Base-by-base conservation (phyloP, 2,888 invertebrate species). In the Chydorus sphaericus region DNA sequence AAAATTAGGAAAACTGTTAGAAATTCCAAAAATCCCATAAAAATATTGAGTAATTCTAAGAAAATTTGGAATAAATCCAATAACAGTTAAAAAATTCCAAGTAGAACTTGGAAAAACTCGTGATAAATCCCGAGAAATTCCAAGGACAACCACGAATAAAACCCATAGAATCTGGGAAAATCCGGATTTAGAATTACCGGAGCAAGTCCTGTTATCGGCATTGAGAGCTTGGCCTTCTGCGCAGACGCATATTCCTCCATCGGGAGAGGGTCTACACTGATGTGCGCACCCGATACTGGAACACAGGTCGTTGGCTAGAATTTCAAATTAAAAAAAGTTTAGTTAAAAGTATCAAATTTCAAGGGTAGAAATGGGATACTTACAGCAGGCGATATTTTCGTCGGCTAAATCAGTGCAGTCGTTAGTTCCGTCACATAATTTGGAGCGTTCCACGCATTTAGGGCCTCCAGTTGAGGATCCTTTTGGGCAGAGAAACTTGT, bases 341-440 rank as follows among this genome's bases (percentile, higher is more conserved):
- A n/a, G n/a, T n/a, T n/a, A n/a, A n/a, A n/a, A n/a, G n/a, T n/a
- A n/a, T n/a, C n/a, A n/a, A n/a, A n/a, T n/a, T n/a, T n/a, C n/a
- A n/a, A n/a, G n/a, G n/a, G n/a, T n/a, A n/a, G n/a, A n/a, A n/a
- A n/a, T n/a, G n/a, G n/a, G n/a, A n/a, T n/a, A n/a, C n/a, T 83
- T 71, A 90, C 91, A 90, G 68, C 92, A 92, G 59, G 85, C 85
- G 7, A 79, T 76, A 65, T 84, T 84, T 68, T 92, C 92, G 68
- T 96, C 94, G 53, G 88, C 85, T 48, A 84, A 83, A 69, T 94
- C 93, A 59, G 85, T 84, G 66, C 94, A 94, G 69, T 96, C 94
- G 60, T 78, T 75, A 67, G 87, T 86, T 1, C 87, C 88, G 67
- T 96, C 90, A 69, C 94, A 96, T 18, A 94, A 77, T 69, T 88